Percentiles rank a stretch among this genome's conserved stretches.
Conservation (phyloP, 2,797 vertebrate species). For the Sparus aurata region DNA sequence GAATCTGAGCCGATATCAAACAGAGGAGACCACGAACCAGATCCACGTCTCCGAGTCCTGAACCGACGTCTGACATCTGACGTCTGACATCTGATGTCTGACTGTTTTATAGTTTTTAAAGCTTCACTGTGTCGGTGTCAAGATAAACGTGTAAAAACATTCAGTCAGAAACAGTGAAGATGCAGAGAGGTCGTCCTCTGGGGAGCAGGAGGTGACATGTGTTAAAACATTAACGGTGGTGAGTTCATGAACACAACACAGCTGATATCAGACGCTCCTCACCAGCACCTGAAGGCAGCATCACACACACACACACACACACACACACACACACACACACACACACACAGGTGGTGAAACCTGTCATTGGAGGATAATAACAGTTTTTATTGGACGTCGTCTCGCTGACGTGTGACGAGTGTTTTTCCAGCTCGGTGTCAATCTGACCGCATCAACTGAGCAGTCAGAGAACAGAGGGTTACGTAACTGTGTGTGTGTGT, state of each 20-base stretch:
- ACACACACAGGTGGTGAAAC: neutral
- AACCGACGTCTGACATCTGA: neutral
- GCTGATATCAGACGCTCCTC: neutral
- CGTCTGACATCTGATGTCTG: too few species aligned
- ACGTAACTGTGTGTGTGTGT: constrained; percentile 24
- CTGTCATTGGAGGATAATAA: neutral
- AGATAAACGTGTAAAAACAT: neutral
- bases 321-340: neutral
- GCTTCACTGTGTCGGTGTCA: neutral
- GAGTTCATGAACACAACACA: neutral
- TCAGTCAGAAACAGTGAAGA: too few species aligned
- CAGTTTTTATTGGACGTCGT: neutral
- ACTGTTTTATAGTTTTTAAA: too few species aligned
- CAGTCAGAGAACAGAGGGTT: constrained; percentile 19
- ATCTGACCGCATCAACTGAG: neutral
- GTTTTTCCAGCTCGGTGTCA: constrained; percentile 23
- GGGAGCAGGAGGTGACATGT: neutral
- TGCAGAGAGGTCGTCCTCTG: neutral
- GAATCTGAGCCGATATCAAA: neutral
- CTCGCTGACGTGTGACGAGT: neutral
- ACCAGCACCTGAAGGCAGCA: neutral
- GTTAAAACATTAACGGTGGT: too few species aligned
- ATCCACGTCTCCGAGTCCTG: neutral
- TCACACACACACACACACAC: neutral
- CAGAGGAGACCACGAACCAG: neutral